Percentiles rank a stretch among this genome's conserved stretches.
Conservation (phyloP, 2,888 invertebrate species). For the Amphimallon solstitiale region DNA sequence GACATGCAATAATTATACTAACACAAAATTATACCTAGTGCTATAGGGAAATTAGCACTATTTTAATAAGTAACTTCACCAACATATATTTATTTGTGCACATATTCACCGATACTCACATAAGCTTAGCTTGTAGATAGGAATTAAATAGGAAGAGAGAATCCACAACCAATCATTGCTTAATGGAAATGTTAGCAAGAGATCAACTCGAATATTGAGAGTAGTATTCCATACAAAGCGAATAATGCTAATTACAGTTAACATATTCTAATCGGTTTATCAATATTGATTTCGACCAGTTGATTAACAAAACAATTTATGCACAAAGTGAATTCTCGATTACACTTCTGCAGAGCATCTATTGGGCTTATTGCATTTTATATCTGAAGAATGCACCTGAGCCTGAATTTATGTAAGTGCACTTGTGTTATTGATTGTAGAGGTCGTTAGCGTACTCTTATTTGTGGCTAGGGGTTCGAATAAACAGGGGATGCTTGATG, state of each 20-base stretch:
- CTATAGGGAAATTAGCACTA: too few species aligned
- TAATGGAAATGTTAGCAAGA: constrained; percentile 36
- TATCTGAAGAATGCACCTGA: constrained; percentile 54
- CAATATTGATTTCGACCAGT: constrained; percentile 38
- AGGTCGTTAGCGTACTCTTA: constrained; percentile 56
- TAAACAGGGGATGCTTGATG: constrained; percentile 47
- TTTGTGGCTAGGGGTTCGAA: constrained; percentile 52
- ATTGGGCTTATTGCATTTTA: constrained; percentile 48
- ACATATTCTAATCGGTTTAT: constrained; percentile 34
- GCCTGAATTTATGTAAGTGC: constrained; percentile 57
- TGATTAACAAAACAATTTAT: constrained; percentile 38
- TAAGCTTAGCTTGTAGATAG: constrained; percentile 45
- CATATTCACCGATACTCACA: constrained; percentile 45
- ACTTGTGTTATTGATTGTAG: constrained; percentile 56
- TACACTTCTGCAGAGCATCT: constrained; percentile 35
- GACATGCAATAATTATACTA: too few species aligned
- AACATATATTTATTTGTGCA: constrained; percentile 14
- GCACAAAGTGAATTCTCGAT: constrained; percentile 28
- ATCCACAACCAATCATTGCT: background rate
- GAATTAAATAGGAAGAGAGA: constrained; percentile 44
- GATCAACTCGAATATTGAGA: constrained; percentile 25
- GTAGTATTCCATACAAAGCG: constrained; percentile 7
- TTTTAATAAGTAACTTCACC: constrained; percentile 23
- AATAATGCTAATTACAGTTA: constrained; percentile 36
- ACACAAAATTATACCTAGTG: too few species aligned